Conservation (phyloP, 2,113 vertebrate species). For the Telmatochromis bifrenatus region DNA sequence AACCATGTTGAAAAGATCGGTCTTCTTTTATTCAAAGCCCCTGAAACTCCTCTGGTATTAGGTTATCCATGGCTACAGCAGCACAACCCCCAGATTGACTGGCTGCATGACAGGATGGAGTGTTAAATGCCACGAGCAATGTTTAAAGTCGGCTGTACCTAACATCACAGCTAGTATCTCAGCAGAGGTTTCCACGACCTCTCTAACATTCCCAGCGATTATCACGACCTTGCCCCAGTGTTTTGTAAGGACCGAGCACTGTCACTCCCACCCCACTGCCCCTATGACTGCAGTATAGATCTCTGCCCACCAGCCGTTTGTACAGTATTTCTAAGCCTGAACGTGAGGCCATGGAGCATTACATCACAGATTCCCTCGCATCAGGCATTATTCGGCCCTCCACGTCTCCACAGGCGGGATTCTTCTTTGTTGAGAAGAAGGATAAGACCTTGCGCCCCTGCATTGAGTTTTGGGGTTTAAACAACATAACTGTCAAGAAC, state of each 20-base stretch:
- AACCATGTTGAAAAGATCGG: neutral
- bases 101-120: neutral
- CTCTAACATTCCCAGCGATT: neutral
- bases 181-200: neutral
- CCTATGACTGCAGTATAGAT: neutral
- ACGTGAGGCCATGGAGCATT: neutral
- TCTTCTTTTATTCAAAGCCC: neutral
- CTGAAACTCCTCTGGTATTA: neutral
- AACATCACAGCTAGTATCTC: neutral
- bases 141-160: neutral
- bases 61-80: neutral
- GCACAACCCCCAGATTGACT: neutral
- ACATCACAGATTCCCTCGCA: neutral
- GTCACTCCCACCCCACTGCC: neutral
- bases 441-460: no score
- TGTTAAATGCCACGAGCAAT: neutral
- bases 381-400: no score
- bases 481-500: neutral
- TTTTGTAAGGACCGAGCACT: neutral
- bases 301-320: neutral
- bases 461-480: no score
- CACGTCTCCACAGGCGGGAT: no score
- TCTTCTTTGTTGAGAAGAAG: no score
- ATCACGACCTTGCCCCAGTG: neutral
- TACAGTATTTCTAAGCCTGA: neutral